phyloP scores from a whole-genome alignment of 2,797 vertebrate species.

The Fringilla coelebs region DNA sequence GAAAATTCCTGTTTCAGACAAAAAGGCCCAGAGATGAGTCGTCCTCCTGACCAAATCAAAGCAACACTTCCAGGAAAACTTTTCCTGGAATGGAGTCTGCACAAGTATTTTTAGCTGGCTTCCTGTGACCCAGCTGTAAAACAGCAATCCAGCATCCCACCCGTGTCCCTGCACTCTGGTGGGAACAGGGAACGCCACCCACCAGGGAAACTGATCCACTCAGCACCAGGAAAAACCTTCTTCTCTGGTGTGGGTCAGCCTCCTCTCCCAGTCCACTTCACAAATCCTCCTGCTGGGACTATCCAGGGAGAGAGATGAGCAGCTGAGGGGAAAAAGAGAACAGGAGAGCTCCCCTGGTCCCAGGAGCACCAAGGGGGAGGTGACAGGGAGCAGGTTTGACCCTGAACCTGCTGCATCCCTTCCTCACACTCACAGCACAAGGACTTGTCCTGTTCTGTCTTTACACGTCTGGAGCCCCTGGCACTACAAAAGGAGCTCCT shows the following conservation, averaged over 20 bases:
- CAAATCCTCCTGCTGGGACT: not conserved
- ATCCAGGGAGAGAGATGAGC: not conserved
- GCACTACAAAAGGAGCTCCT: not conserved
- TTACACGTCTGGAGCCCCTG: not conserved
- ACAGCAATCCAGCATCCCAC: not conserved
- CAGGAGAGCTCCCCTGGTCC: not conserved
- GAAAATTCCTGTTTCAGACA: constrained; percentile 21
- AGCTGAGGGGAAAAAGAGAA: not conserved
- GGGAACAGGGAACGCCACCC: not conserved
- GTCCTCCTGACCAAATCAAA: not conserved
- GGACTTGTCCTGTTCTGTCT: not conserved
- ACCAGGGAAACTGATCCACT: fast-evolving
- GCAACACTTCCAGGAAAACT: constrained; percentile 16
- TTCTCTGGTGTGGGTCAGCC: not conserved
- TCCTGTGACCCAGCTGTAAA: not conserved
- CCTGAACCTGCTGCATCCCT: not conserved
- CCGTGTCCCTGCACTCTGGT: not conserved
- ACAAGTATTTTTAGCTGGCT: not conserved
- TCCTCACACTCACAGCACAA: not conserved
- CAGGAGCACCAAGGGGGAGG: not conserved
- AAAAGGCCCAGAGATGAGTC: not conserved
- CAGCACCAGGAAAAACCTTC: not conserved
- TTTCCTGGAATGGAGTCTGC: not conserved
- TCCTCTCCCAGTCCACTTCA: not conserved
- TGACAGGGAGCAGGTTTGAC: not conserved